Evolutionary conservation across 2,888 invertebrate genomes (phyloP).

Genomic region (Bursaphelenchus okinawaensis): DNA sequence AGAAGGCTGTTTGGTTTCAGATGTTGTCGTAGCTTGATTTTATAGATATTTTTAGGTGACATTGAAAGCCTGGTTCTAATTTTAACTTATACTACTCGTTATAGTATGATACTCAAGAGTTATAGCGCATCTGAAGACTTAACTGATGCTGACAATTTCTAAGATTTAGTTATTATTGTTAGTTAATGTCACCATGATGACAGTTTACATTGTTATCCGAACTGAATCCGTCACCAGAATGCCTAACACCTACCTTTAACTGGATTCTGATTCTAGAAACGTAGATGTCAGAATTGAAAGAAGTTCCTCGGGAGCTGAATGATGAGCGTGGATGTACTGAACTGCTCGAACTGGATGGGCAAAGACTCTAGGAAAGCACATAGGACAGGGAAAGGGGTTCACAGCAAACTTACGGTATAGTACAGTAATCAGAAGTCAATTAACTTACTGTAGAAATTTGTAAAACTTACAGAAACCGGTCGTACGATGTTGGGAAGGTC

Average conservation of each 20-base stretch:
- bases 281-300: background rate
- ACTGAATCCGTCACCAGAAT: background rate
- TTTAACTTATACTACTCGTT: too few relatives aligned
- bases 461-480: constrained; percentile 14
- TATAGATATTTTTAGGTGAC: too few relatives aligned
- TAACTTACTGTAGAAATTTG: too few relatives aligned
- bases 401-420: too few relatives aligned
- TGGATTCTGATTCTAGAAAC: constrained; percentile 3
- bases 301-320: background rate
- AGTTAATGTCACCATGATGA: too few relatives aligned
- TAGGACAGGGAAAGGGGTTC: constrained; percentile 3
- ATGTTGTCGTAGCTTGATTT: too few relatives aligned
- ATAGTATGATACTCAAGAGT: too few relatives aligned
- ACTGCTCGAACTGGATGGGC: background rate
- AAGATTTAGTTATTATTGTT: too few relatives aligned
- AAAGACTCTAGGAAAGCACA: background rate
- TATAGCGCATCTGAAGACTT: too few relatives aligned
- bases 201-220: background rate
- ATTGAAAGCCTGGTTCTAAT: too few relatives aligned
- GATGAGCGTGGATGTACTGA: background rate
- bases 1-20: background rate
- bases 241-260: background rate
- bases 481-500: constrained; percentile 37
- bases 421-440: too few relatives aligned
- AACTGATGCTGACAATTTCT: too few relatives aligned